Conservation (phyloP, 53 echinoderm and acorn worm genomes). For the Echinometra lucunter region DNA sequence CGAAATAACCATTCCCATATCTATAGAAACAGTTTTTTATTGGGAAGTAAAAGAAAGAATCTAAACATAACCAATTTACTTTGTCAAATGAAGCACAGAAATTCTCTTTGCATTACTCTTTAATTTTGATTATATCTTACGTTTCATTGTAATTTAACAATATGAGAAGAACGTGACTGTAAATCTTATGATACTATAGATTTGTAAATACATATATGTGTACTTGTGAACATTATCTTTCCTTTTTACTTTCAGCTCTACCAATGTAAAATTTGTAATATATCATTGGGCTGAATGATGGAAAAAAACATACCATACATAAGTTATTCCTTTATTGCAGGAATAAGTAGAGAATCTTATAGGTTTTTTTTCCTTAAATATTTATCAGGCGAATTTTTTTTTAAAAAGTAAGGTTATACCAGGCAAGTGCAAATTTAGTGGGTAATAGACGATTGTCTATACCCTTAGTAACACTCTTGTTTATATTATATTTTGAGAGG, state of each 20-base stretch:
- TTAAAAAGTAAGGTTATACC: background rate
- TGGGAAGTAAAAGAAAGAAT: background rate
- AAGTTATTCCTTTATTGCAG: constrained; percentile 45
- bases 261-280: constrained; percentile 61
- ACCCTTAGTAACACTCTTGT: background rate
- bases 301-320: constrained; percentile 10
- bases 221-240: constrained; percentile 59
- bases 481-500: background rate
- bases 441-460: background rate
- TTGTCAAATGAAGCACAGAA: background rate
- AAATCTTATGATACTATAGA: constrained; percentile 62
- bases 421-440: constrained; percentile 56
- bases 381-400: background rate
- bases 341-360: background rate
- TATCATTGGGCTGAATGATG: constrained; percentile 61
- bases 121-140: constrained; percentile 11
- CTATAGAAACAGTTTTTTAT: background rate
- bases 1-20: background rate
- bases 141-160: constrained; percentile 25
- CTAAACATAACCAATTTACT: background rate
- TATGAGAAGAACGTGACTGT: background rate
- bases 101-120: background rate
- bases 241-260: constrained; percentile 59
- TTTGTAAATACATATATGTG: constrained; percentile 69
- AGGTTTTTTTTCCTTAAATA: constrained; percentile 33